Conservation (phyloP, 2,888 invertebrate species). For the Diadegma fenestrale region DNA sequence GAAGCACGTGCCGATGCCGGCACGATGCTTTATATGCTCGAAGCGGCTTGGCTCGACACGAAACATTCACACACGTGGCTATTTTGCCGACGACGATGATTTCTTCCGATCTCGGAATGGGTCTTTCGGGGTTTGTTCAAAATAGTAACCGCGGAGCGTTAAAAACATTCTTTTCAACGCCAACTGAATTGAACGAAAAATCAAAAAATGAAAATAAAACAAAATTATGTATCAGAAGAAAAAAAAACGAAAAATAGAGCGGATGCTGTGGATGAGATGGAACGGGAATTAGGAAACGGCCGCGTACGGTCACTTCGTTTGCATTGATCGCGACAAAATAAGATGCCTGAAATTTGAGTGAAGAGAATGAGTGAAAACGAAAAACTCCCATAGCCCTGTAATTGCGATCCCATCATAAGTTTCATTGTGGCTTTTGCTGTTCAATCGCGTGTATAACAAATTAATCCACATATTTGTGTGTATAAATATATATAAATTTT, state of each 20-base stretch:
- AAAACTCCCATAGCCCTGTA: background rate
- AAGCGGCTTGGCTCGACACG: slow-evolving; percentile 3
- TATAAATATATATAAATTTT: background rate
- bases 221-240: background rate
- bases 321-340: slow-evolving; percentile 33
- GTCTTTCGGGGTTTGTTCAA: background rate
- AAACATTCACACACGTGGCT: background rate
- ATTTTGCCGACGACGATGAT: background rate
- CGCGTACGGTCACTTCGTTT: slow-evolving; percentile 29
- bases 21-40: slow-evolving; percentile 11
- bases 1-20: slow-evolving; percentile 28
- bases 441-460: background rate
- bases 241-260: slow-evolving; percentile 2
- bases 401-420: slow-evolving; percentile 16
- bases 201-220: background rate
- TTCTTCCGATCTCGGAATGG: background rate
- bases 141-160: background rate
- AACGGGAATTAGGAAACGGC: slow-evolving; percentile 10
- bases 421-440: slow-evolving; percentile 10
- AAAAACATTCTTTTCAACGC: background rate
- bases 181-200: background rate
- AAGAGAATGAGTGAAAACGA: background rate
- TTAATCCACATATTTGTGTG: background rate
- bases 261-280: slow-evolving; percentile 7
- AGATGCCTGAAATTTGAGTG: slow-evolving; percentile 7